A percentile compares a stretch with the other conserved stretches of the same genome.
Conservation (phyloP, 1,140 invertebrate species). For the Eciton burchellii region DNA sequence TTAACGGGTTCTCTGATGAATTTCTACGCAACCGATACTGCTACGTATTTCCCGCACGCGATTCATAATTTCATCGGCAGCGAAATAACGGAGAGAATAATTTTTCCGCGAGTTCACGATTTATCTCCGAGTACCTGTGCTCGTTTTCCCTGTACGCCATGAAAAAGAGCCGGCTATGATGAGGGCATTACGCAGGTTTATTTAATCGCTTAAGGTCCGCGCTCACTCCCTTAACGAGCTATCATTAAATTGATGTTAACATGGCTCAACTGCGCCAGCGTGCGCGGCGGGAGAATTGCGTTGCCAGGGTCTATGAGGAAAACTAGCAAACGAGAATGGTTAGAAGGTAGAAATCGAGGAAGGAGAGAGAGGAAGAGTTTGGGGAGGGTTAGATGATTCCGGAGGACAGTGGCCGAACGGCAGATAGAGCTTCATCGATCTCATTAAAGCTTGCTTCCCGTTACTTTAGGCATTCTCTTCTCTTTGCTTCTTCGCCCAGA, state of each 20-base stretch:
- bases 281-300: conserved; percentile 19
- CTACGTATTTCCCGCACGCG: not conserved
- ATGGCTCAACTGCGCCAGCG: conserved; percentile 28
- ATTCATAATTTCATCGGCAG: not conserved
- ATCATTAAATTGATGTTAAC: conserved; percentile 76
- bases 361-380: conserved; percentile 40
- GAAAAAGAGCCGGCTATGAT: conserved; percentile 43
- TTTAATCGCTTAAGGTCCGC: conserved; percentile 64
- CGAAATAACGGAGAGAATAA: not conserved
- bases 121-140: not conserved
- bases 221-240: conserved; percentile 58
- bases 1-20: not conserved
- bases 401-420: conserved; percentile 30
- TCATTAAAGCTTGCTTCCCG: conserved; percentile 78
- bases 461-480: conserved; percentile 74
- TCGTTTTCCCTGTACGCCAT: conserved; percentile 13
- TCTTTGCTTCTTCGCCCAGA: conserved; percentile 69
- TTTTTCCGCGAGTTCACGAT: conserved; percentile 22
- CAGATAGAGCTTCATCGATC: conserved; percentile 78
- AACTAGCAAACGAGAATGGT: not conserved
- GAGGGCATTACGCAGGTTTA: conserved; percentile 66
- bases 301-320: conserved; percentile 24
- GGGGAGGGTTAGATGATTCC: conserved; percentile 35
- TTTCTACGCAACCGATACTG: not conserved
- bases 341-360: conserved; percentile 2